phyloP scores from a whole-genome alignment of 2,113 vertebrate genomes.

The Nothocercus nigrocapillus region DNA sequence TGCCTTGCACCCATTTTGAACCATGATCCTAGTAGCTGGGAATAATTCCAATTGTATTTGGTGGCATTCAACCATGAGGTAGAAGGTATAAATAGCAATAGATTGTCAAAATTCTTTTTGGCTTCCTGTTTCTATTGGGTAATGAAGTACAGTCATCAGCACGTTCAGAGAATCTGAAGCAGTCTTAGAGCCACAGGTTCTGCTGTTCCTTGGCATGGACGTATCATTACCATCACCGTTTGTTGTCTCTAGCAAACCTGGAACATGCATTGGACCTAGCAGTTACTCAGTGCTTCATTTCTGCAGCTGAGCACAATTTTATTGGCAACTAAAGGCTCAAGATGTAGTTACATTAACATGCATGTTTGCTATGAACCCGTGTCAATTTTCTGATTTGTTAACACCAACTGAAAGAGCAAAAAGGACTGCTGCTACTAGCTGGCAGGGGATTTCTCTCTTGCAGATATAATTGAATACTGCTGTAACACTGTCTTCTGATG shows the following conservation, averaged over 20 bases:
- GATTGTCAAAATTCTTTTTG: not conserved
- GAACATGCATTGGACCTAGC: not conserved
- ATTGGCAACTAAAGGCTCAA: not conserved
- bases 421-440: not conserved
- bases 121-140: not conserved
- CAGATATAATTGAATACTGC: not conserved
- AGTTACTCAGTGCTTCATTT: not conserved
- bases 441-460: not conserved
- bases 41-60: not conserved
- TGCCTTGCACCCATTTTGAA: not conserved
- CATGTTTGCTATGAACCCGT: not conserved
- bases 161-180: not conserved
- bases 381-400: not conserved
- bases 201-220: not conserved
- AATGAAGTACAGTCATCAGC: not conserved
- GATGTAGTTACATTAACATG: not conserved
- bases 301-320: not conserved
- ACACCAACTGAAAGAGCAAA: not conserved
- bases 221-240: not conserved
- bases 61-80: not conserved
- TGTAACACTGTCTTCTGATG: not conserved
- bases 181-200: not conserved
- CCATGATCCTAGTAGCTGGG: accelerated
- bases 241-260: not conserved
- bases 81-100: not conserved